Base-by-base conservation (phyloP, 1,140 invertebrate genomes). In the Dendroctonus ponderosae region DNA sequence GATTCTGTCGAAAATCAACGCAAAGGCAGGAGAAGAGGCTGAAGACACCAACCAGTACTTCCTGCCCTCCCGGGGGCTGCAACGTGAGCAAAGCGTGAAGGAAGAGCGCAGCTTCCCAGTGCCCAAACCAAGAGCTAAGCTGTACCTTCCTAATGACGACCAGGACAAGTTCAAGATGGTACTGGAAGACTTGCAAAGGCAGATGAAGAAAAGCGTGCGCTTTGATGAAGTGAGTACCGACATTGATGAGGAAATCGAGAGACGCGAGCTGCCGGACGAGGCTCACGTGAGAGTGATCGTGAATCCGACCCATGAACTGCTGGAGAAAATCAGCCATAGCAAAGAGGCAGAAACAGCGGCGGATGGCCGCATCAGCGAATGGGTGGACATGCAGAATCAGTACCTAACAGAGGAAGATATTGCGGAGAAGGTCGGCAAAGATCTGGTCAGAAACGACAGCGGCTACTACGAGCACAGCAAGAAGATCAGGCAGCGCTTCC, bases 381-480 rank as follows among this genome's bases (percentile, higher is more conserved):
- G 77, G 77, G 71, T 78, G 11, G 75, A 78, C 52, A 72, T 74
- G 8, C 73, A 76, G 43, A 76, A 78, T 61, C 67, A 75, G 41
- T 73, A 72, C 51, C 49, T 72, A n/a, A 52, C 69, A 37, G 40
- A 26, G 8, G 59, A 71, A 12, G 38, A 71, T 46, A 26, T 5
- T 5, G 39, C 43, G 42, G 46, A 53, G 44, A 57, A 59, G 68
- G 52, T 9, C 0, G 15, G 54, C 8, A 41, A 54, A 57, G 59
- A 60, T 46, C 46, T 74, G n/a, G 59, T 69, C 39, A 64, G 71
- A 58, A 74, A 74, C 59, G 79, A 76, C 49, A 76, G 75, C 62
- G 75, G 75, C 15, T 76, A 74, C 53, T 76, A 75, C 61, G 74
- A 76, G 50, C 66, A 70, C 38, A 63, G 66, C 4, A 74, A 75